Percentiles rank a stretch among this genome's conserved stretches.
These are phyloP conservation scores for Eupsilia transversa DNA, from an alignment of 2,888 invertebrate species.

Conservation along the genomic window DNA sequence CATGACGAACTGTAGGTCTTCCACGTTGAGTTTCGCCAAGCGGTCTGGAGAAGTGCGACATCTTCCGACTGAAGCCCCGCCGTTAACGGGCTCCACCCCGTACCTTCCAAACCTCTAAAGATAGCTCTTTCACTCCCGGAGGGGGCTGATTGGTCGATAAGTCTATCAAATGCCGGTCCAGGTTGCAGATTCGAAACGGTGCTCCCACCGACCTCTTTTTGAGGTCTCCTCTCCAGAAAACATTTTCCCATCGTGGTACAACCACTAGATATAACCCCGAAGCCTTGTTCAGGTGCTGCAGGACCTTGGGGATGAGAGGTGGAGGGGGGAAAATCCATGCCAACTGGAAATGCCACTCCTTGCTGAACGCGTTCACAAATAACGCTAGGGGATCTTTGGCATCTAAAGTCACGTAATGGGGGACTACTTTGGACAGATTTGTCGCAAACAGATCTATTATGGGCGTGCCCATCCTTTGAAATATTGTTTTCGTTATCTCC, in stretches of 20 bases:
- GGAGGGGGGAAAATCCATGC: conserved; percentile 14
- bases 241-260: conserved; percentile 4
- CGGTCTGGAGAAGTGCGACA: neutral
- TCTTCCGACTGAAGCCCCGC: conserved; percentile 5
- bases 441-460: conserved; percentile 6
- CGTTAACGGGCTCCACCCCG: conserved; percentile 8
- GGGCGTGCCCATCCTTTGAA: conserved; percentile 10
- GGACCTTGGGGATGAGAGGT: conserved; percentile 14
- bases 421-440: conserved; percentile 18
- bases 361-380: conserved; percentile 27
- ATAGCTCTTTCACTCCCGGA: conserved; percentile 10
- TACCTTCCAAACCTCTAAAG: conserved; percentile 20
- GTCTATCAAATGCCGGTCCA: conserved; percentile 1
- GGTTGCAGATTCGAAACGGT: neutral
- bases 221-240: conserved; percentile 15
- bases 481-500: conserved; percentile 1
- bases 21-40: conserved; percentile 21
- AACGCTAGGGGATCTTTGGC: conserved; percentile 9
- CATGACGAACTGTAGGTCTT: conserved; percentile 24
- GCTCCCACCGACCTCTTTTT: neutral
- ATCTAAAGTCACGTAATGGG: conserved; percentile 5
- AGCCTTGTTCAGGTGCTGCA: conserved; percentile 16
- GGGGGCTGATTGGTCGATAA: conserved; percentile 12
- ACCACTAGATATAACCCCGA: conserved; percentile 12
- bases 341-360: conserved; percentile 13